phyloP scores from a whole-genome alignment of 2,113 vertebrate species.

The Hucho hucho region DNA sequence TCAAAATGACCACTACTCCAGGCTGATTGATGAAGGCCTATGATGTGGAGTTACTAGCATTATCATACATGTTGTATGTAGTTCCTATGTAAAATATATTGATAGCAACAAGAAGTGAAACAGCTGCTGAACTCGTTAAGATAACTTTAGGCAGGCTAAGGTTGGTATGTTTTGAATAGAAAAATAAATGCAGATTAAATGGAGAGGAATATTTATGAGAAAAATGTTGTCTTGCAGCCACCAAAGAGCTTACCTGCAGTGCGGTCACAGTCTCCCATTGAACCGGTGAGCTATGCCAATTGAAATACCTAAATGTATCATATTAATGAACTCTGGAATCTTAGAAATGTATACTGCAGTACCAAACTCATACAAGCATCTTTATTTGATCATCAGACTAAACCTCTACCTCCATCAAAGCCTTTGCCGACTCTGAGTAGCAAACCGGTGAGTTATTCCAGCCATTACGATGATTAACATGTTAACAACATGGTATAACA shows the following conservation, averaged over 20 bases:
- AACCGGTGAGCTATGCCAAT: conserved; percentile 39
- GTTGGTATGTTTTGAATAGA: too few species aligned
- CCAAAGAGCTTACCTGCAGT: conserved; percentile 35
- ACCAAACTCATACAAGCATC: background rate
- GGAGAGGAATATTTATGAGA: background rate
- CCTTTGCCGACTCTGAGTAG: conserved; percentile 49
- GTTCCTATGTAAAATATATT: background rate
- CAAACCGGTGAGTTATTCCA: conserved; percentile 58
- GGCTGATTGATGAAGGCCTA: too few species aligned
- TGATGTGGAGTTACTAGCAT: background rate
- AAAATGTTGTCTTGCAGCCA: conserved; percentile 39
- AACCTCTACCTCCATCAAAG: conserved; percentile 59
- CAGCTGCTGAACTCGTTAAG: background rate
- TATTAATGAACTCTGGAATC: background rate
- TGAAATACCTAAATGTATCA: background rate
- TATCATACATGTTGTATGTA: background rate
- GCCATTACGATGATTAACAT: too few species aligned
- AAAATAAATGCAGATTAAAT: background rate
- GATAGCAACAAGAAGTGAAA: background rate
- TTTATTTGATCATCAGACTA: conserved; percentile 33
- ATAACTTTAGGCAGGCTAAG: too few species aligned
- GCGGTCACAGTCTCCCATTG: background rate
- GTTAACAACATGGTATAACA: background rate
- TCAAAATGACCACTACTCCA: too few species aligned
- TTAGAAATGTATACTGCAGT: background rate